Evolutionary conservation across 2,888 invertebrate species (phyloP), one percentile per base, ranked within the genome.

Genomic region (Neoascia interrupta): DNA sequence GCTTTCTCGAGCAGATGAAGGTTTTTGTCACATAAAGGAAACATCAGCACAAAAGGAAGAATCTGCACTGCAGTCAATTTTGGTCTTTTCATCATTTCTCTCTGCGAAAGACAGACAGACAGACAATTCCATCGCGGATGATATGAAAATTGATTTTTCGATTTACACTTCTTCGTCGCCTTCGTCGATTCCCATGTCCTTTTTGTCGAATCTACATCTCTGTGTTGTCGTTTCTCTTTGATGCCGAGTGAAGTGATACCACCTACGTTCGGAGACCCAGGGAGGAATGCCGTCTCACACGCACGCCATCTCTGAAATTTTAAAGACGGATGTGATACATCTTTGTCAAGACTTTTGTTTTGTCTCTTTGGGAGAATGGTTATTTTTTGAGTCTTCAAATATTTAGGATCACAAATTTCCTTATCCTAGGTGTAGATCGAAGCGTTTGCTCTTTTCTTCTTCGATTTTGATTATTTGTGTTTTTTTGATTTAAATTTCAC

Each of bases 271-370:
- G 36, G n/a, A n/a, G 47, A 41, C 51, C 10, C 34, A 23, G 45
- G 47, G 21, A 49, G 13, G 47, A 31, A 23, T 21, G 39, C 11
- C 49, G 41, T 34, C 49, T 43, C 36, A 36, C 28, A 56, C n/a
- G n/a, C n/a, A n/a, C 36, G 36, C 43, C 56, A 39, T 61, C 15
- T 11, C 19, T 26, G 19, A 15, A 18, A 61, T 8, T 41, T 58
- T 15, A 39, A 49, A 56, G 41, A 76, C 76, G 76, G 76, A 79
- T 73, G 79, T 73, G 73, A 79, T 79, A 68, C 73, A 54, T 79
- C 73, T 79, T 73, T 79, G 79, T 79, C 79, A 68, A 61, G 66
- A 56, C 47, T 47, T 76, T 70, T 70, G 70, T 70, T 70, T 51
- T 61, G 61, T 75, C 1, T 45, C 23, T 28, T n/a, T 31, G n/a